Evolutionary conservation across 2,797 vertebrate species (phyloP), one percentile per base, ranked within the genome.

Genomic region (Oophaga sylvatica): DNA sequence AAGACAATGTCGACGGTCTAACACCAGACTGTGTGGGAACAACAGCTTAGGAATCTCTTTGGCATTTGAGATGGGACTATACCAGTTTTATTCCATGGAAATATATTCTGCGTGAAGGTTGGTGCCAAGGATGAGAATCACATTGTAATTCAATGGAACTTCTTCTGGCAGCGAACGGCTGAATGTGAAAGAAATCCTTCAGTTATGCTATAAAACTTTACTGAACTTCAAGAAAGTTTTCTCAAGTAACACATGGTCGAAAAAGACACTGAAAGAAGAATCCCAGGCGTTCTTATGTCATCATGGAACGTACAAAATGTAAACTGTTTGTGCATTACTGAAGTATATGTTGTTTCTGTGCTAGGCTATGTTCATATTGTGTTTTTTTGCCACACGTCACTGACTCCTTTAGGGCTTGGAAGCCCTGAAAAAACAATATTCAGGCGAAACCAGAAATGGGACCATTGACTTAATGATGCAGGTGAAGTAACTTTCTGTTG

Each of bases 101-200:
- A 84, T 83, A 88, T 87, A 82, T 77, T 87, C 76, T 83, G 80
- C 75, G 45, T 71, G 62, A 48, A 62, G 45, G 63, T 29, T 60
- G 56, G 81, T 79, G 81, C 87, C 87, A 88, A 76, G 75, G 87
- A 88, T 84, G 81, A 88, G 81, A 88, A 88, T 88, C 31, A 84
- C 76, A 84, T 78, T 84, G 59, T 88, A 88, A 84, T 84, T 84
- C 81, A 79, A 88, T 83, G 81, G 87, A 88, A 84, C 75, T 57
- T 88, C 81, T 84, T 83, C 80, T 88, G 87, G 87, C 87, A 88
- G 53, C 16, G 59, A 88, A 60, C 56, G 35, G 65, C 71, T 67
- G 41, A 41, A 87, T 81, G 56, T 71, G 86, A 77, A 81, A 71
- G 71, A 83, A 82, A 82, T 77, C 86, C 86, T 87, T 82, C 80